A percentile compares a stretch with the other conserved stretches of the same genome.
Conservation (phyloP, 2,888 invertebrate species). For the Hofmannophila pseudospretella region DNA sequence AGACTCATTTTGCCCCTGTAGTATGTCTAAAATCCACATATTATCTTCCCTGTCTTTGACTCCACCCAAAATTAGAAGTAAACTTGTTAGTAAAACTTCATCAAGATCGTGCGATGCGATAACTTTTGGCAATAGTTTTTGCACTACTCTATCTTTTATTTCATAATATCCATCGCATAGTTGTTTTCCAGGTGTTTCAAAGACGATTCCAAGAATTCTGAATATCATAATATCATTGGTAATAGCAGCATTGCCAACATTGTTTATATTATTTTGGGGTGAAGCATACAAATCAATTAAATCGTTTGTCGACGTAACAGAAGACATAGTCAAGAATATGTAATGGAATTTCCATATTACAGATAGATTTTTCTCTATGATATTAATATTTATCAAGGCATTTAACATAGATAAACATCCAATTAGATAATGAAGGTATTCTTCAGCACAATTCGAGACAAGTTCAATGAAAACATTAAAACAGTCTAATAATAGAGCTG, state of each 20-base stretch:
- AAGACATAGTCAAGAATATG: conserved; percentile 60
- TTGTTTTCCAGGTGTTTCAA: conserved; percentile 18
- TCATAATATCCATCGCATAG: conserved; percentile 23
- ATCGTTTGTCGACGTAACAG: conserved; percentile 50
- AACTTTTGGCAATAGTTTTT: conserved; percentile 49
- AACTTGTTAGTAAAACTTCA: conserved; percentile 48
- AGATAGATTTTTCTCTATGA: conserved; percentile 56
- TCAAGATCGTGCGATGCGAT: conserved; percentile 53
- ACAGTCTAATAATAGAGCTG: conserved; percentile 42
- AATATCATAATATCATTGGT: conserved; percentile 56
- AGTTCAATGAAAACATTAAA: conserved; percentile 50
- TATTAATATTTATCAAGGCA: conserved; percentile 48
- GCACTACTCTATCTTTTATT: conserved; percentile 32
- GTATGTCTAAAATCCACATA: conserved; percentile 42
- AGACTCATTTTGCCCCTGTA: conserved; percentile 53
- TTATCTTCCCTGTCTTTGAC: conserved; percentile 33
- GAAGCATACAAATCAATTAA: conserved; percentile 44
- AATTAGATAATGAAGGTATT: conserved; percentile 49
- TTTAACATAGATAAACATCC: conserved; percentile 46
- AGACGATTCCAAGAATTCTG: conserved; percentile 40
- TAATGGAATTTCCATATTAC: conserved; percentile 68
- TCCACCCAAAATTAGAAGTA: conserved; percentile 43
- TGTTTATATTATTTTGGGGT: conserved; percentile 14
- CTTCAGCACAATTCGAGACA: conserved; percentile 48
- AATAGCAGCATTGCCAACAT: conserved; percentile 22